These are phyloP conservation scores for Stenodema calcarata DNA, from an alignment of 2,888 invertebrate species.

Conservation along the genomic window DNA sequence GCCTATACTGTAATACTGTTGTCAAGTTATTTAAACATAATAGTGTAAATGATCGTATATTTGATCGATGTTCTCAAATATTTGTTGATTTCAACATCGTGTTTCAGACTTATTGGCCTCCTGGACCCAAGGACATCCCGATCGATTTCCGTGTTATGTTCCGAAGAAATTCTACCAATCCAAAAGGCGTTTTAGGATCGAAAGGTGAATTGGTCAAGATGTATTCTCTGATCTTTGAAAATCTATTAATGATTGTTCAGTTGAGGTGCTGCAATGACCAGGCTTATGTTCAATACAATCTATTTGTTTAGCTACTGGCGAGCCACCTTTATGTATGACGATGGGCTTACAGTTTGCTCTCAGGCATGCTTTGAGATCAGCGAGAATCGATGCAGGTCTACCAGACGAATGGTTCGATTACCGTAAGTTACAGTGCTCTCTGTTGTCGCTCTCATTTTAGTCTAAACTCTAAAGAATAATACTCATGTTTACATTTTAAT, in stretches of 20 bases:
- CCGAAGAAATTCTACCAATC: slow-evolving; percentile 70
- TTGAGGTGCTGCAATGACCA: too few relatives aligned
- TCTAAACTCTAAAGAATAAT: background rate
- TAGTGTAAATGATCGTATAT: background rate
- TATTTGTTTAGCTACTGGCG: slow-evolving; percentile 66
- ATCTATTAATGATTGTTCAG: too few relatives aligned
- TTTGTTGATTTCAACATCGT: too few relatives aligned
- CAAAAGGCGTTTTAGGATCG: slow-evolving; percentile 73
- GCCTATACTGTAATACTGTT: too few relatives aligned
- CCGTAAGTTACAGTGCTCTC: slow-evolving; percentile 23
- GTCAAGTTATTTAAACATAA: background rate
- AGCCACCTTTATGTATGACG: slow-evolving; percentile 64
- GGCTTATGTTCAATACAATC: too few relatives aligned
- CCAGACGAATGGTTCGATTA: slow-evolving; percentile 64
- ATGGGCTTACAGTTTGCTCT: slow-evolving; percentile 47
- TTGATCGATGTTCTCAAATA: slow-evolving; percentile 58
- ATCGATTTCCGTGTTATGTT: slow-evolving; percentile 76
- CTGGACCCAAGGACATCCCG: slow-evolving; percentile 80
- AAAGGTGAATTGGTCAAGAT: slow-evolving; percentile 62
- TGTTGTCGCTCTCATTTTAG: background rate
- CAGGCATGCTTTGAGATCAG: slow-evolving; percentile 65
- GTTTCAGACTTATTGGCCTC: slow-evolving; percentile 72
- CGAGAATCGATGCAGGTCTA: slow-evolving; percentile 70
- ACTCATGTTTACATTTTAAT: background rate
- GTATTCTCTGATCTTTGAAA: too few relatives aligned